Percentiles rank a stretch among this genome's conserved stretches.
Conservation (phyloP, 2,113 vertebrate species). For the Platichthys stellatus region DNA sequence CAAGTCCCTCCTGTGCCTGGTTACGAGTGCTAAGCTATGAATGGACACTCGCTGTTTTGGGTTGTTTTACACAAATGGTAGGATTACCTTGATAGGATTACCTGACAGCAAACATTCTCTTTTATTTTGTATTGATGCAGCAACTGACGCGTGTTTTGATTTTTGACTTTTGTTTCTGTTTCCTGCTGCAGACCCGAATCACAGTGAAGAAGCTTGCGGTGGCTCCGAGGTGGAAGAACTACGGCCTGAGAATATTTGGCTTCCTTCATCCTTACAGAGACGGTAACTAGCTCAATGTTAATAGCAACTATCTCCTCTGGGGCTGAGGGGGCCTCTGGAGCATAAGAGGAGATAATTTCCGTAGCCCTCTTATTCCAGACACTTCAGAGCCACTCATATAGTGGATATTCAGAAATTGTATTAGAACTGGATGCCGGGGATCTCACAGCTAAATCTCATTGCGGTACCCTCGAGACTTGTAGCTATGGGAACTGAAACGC, state of each 20-base stretch:
- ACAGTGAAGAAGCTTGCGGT: slow-evolving; percentile 94
- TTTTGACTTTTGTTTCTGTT: neutral
- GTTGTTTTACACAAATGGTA: too few relatives aligned
- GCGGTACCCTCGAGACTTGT: slow-evolving; percentile 33
- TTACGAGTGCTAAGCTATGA: too few relatives aligned
- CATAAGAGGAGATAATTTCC: slow-evolving; percentile 42
- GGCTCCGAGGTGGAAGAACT: slow-evolving; percentile 99
- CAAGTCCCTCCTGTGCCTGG: too few relatives aligned
- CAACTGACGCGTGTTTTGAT: neutral
- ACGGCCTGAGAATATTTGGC: slow-evolving; percentile 95
- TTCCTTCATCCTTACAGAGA: slow-evolving; percentile 97
- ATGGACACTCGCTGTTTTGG: too few relatives aligned
- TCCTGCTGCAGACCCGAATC: slow-evolving; percentile 86
- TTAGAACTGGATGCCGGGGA: slow-evolving; percentile 43
- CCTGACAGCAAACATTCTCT: neutral
- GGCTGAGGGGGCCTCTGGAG: slow-evolving; percentile 1
- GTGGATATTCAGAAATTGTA: slow-evolving; percentile 59
- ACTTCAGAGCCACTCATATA: slow-evolving; percentile 44
- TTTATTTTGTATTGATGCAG: neutral
- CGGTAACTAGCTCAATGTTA: slow-evolving; percentile 82
- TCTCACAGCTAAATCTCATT: slow-evolving; percentile 49
- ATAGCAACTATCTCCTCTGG: slow-evolving; percentile 14
- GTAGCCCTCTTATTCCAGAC: slow-evolving; percentile 40
- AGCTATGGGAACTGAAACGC: slow-evolving; percentile 65
- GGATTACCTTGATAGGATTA: too few relatives aligned